A percentile compares a stretch with the other conserved stretches of the same genome.
These are phyloP conservation scores for Dendroctonus ponderosae DNA, from an alignment of 1,140 invertebrate species.

Conservation along the genomic window DNA sequence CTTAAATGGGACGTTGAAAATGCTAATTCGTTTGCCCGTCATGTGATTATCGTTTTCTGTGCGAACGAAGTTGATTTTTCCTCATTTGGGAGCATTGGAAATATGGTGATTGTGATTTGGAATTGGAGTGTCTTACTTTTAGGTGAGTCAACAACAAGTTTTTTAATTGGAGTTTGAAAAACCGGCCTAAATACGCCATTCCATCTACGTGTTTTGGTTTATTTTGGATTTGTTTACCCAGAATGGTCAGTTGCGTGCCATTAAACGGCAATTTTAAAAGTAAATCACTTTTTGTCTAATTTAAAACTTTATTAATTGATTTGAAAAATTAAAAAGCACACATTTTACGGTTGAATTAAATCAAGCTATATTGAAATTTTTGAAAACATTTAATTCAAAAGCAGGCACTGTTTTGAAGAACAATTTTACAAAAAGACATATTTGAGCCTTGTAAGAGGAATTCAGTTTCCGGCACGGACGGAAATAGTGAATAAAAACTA, in stretches of 20 bases:
- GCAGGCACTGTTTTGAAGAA: too few relatives aligned
- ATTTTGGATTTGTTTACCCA: not conserved
- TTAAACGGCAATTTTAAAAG: not conserved
- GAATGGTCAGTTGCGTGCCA: not conserved
- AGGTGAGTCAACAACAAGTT: not conserved
- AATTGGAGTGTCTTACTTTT: conserved; percentile 4
- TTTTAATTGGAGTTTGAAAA: not conserved
- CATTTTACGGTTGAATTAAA: too few relatives aligned
- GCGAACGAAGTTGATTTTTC: not conserved
- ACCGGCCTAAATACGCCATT: not conserved
- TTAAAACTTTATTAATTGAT: not conserved
- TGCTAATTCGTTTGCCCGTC: not conserved
- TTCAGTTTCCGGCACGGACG: too few relatives aligned
- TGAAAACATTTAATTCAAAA: too few relatives aligned
- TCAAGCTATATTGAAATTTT: too few relatives aligned
- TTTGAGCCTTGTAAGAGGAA: too few relatives aligned
- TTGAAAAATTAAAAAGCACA: too few relatives aligned
- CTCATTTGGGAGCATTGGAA: not conserved
- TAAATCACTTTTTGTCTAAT: not conserved
- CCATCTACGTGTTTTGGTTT: not conserved
- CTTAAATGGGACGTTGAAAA: not conserved
- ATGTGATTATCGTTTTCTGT: not conserved
- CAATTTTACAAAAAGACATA: too few relatives aligned
- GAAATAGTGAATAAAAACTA: too few relatives aligned
- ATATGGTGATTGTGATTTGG: not conserved